These are phyloP conservation scores for Mesaphorura yosii DNA, from an alignment of 1,140 invertebrate genomes.

Conservation along the genomic window DNA sequence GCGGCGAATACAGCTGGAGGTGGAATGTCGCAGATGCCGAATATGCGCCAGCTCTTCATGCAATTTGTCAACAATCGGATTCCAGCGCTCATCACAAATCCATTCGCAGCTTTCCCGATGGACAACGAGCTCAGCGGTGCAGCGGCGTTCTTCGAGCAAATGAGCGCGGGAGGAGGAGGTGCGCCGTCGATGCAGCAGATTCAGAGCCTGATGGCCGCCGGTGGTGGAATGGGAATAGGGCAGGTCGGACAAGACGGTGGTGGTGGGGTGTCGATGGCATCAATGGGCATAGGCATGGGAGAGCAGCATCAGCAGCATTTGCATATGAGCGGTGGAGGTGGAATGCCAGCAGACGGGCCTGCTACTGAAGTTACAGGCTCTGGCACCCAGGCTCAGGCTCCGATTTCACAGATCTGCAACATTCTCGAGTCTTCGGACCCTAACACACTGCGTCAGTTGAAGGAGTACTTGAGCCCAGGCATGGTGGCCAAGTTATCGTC, in stretches of 20 bases:
- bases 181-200: too few relatives aligned
- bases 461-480: constrained; percentile 1
- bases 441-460: background rate
- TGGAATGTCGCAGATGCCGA: background rate
- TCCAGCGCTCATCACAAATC: constrained; percentile 13
- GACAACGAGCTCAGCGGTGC: too few relatives aligned
- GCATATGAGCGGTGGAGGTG: background rate
- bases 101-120: constrained; percentile 5
- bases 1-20: background rate
- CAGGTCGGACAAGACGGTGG: too few relatives aligned
- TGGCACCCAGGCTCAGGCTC: background rate
- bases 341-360: background rate
- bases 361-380: background rate
- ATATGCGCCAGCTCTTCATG: constrained; percentile 2
- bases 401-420: background rate
- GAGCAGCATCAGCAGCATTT: constrained; percentile 1
- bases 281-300: too few relatives aligned
- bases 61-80: constrained; percentile 12
- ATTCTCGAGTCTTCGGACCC: constrained; percentile 1
- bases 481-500: background rate
- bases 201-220: too few relatives aligned
- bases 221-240: too few relatives aligned
- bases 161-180: too few relatives aligned
- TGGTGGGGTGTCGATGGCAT: too few relatives aligned
- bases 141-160: too few relatives aligned